phyloP scores from a whole-genome alignment of 1,140 invertebrate genomes.

The Latrodectus geometricus region DNA sequence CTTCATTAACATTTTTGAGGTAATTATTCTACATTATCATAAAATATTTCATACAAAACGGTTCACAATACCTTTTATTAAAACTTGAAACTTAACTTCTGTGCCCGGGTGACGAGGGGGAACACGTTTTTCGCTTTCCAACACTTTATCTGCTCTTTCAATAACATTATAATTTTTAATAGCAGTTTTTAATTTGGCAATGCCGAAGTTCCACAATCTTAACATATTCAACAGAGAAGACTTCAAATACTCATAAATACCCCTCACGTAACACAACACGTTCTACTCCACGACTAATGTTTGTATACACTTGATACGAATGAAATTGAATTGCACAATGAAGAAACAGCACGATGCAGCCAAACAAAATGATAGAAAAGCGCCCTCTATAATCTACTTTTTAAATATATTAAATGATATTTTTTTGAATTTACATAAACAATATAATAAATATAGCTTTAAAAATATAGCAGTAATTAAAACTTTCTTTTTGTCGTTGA shows the following conservation, averaged over 20 bases:
- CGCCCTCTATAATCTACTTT: background rate
- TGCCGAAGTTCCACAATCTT: background rate
- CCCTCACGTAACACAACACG: background rate
- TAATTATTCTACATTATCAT: no score
- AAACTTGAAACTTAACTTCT: slow-evolving; percentile 46
- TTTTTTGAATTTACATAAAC: no score
- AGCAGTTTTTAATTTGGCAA: background rate
- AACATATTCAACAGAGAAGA: background rate
- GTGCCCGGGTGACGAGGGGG: slow-evolving; percentile 49
- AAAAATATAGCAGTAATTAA: no score
- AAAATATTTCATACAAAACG: no score
- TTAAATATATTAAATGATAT: no score
- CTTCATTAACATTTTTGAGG: no score
- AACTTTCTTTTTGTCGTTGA: no score
- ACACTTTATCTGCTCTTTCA: slow-evolving; percentile 42
- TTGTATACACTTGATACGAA: background rate
- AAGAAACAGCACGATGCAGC: background rate
- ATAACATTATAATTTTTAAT: slow-evolving; percentile 56
- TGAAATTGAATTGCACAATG: background rate
- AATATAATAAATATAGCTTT: no score
- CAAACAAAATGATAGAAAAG: background rate
- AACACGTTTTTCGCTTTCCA: slow-evolving; percentile 36
- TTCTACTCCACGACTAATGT: background rate
- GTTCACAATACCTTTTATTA: slow-evolving; percentile 43
- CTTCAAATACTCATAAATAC: background rate